Evolutionary conservation across 2,797 vertebrate genomes (phyloP), one percentile per base, ranked within the genome.

Genomic region (Sebastes dallii): DNA sequence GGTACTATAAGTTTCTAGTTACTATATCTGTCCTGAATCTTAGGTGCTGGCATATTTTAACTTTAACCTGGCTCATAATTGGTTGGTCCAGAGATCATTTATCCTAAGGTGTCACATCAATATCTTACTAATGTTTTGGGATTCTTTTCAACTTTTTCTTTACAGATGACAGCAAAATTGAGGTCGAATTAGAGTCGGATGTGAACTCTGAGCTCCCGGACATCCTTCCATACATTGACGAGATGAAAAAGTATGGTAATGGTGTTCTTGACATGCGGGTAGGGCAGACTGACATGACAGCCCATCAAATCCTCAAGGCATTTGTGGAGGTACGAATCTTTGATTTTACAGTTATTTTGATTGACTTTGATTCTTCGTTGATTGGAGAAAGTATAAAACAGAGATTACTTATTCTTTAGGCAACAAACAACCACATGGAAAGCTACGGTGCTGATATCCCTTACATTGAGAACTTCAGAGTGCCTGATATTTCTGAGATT

Each of bases 151-250:
- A 24, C 52, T 8, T 62, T 75, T 9, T 83, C 60, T 71, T 93
- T 93, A 14, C 88, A 99, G 98, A 97, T 86, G 80, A 87, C 68
- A 95, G 95, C 50, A 97, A 96, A 86, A 62, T 97, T 75, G 96
- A 97, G 80, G 86, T 96, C 52, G 94, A 96, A 64, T 94, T 97
- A 93, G 96, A 95, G 85, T 95, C 97, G 32, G 95, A 96, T 62
- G 86, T 95, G 72, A 96, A 92, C 9, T 88, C 96, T 62, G 88
- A 97, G 46, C 46, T 52, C 18, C 90, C 96, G 71, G 88, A 92
- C 72, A 89, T 92, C 9, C 25, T 92, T 65, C 90, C 92, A 56
- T 52, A 52, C 46, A 62, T 82, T 16, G n/a, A 84, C 36, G 88
- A 95, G 34, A 70, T 70, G 18, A 82, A 94, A 13, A 90, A 55